Base-by-base conservation (phyloP, 2,888 invertebrate species). In the Phalangium opilio region DNA sequence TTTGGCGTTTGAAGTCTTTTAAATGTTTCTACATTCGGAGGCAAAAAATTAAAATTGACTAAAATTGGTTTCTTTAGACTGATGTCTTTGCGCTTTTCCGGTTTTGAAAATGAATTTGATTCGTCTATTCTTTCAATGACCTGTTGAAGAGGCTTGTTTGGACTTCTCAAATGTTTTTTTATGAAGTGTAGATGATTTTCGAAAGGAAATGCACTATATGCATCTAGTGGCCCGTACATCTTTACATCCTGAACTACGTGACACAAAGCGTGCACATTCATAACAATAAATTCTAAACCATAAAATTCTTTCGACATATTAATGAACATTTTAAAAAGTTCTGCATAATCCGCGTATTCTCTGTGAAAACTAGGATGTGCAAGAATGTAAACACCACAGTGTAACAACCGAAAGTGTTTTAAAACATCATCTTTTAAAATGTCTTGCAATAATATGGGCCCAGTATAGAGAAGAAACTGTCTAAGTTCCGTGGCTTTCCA, bases 131-230 rank as follows among this genome's bases (percentile, higher is more conserved):
- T 42, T 3, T 21, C 10, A 14, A 2, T 21, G n/a, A 42, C 10
- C 27, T 42, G 42, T 17, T 42, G 42, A 3, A 42, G 17, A n/a
- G 42, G 42, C 32, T 42, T 42, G 7, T 12, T 14, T 1, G 42
- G 27, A 18, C 11, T 2, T 14, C 42, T 12, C 11, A 42, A 32
- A 7, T 27, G 12, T 14, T 20, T 42, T 21, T 42, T 42, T 32
- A 42, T 2, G 14, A 27, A n/a, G 10, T 32, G 27, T 4, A 42
- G 5, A 42, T 27, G 32, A 17, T 42, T 42, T 42, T 42, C 27
- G 32, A 42, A 42, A 27, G 42, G 42, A 21, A 42, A 42, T 27
- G 27, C 21, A n/a, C 42, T 42, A 21, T 20, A 42, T 11, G 21
- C 14, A 21, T 42, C 42, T n/a, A 42, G 14, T 11, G 21, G 27